These are phyloP conservation scores for Xanthostigma xanthostigma DNA, from an alignment of 2,888 invertebrate genomes.

Conservation along the genomic window DNA sequence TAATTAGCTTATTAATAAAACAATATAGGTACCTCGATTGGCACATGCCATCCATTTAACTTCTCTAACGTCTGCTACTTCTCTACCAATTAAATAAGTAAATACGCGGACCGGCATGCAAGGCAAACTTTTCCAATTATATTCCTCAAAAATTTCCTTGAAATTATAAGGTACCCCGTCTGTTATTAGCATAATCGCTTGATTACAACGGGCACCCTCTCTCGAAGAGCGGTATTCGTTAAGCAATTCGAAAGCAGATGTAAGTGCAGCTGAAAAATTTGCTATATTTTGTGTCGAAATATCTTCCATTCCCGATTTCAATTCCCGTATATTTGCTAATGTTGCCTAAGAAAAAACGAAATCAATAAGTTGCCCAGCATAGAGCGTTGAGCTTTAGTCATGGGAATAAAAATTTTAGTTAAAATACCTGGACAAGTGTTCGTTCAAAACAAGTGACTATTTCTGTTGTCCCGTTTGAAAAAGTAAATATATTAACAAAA, in stretches of 20 bases:
- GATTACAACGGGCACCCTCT: conserved; percentile 53
- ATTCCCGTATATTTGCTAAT: conserved; percentile 64
- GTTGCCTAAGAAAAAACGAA: conserved; percentile 50
- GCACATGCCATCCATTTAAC: conserved; percentile 98
- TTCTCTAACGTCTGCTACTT: conserved; percentile 76
- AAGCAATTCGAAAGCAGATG: conserved; percentile 78
- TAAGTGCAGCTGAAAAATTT: conserved; percentile 82
- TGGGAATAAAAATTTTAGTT: not conserved
- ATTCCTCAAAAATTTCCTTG: conserved; percentile 79
- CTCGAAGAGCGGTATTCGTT: conserved; percentile 44
- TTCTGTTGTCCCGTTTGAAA: conserved; percentile 65
- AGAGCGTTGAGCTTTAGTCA: not conserved
- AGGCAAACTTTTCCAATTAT: conserved; percentile 64
- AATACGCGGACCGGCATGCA: conserved; percentile 87
- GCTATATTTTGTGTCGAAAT: conserved; percentile 79
- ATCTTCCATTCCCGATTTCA: conserved; percentile 65
- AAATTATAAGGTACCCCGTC: conserved; percentile 94
- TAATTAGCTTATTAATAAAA: too few relatives aligned
- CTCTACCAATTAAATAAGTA: conserved; percentile 88
- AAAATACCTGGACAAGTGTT: conserved; percentile 70
- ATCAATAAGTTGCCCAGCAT: not conserved
- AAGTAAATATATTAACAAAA: conserved; percentile 92
- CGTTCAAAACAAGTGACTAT: conserved; percentile 82
- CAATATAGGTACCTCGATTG: conserved; percentile 50
- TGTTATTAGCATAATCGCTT: conserved; percentile 98